These are phyloP conservation scores for Oopsacas minuta DNA, from an alignment of 37 sponge, comb jelly and placozoan genomes.

Conservation along the genomic window DNA sequence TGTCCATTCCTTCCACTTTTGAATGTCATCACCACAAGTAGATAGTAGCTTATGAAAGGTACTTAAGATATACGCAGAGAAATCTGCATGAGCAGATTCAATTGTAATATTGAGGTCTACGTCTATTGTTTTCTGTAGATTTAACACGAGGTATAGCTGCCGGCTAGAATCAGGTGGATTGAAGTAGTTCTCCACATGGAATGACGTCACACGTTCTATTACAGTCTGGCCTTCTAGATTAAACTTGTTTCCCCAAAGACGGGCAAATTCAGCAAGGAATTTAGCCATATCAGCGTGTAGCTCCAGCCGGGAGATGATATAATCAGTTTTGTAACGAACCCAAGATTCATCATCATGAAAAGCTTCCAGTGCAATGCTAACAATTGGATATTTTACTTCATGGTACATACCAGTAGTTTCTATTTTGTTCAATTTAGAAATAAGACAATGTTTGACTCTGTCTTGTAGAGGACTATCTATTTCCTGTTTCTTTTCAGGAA, in stretches of 20 bases:
- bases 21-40: background rate
- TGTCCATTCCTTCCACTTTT: conserved; percentile 19
- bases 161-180: conserved; percentile 5
- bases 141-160: background rate
- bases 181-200: conserved; percentile 14
- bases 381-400: background rate
- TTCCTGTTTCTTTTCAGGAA: background rate
- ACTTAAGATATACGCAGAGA: background rate
- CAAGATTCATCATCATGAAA: background rate
- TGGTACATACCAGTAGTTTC: background rate
- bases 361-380: background rate
- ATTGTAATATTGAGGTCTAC: background rate
- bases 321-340: conserved; percentile 3
- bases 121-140: background rate
- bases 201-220: background rate
- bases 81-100: conserved; percentile 15
- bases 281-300: background rate
- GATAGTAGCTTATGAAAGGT: background rate
- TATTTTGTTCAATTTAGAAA: background rate
- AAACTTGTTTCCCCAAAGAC: background rate
- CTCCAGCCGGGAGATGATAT: background rate
- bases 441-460: background rate
- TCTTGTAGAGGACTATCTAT: background rate
- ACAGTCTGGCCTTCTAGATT: background rate
- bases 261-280: background rate